phyloP scores from a whole-genome alignment of 2,113 vertebrate species.

The Oncorhynchus mykiss region DNA sequence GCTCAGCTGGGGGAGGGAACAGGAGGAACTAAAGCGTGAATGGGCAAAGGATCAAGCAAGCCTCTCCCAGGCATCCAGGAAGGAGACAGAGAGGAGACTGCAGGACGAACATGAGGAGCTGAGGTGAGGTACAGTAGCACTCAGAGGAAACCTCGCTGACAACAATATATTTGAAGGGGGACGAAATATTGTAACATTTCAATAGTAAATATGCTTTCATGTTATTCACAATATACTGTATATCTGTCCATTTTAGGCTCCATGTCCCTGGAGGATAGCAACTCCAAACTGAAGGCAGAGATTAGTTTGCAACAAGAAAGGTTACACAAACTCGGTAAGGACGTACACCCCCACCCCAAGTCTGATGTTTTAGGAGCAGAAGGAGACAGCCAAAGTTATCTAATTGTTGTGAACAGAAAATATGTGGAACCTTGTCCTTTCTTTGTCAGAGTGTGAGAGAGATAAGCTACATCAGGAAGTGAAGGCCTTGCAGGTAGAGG shows the following conservation, averaged over 20 bases:
- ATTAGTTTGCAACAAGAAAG: slow-evolving; percentile 64
- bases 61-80: slow-evolving; percentile 55
- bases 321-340: slow-evolving; percentile 77
- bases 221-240: background rate
- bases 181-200: background rate
- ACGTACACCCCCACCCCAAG: background rate
- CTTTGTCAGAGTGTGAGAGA: slow-evolving; percentile 61
- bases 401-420: background rate
- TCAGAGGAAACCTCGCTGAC: background rate
- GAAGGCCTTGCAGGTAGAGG: slow-evolving; percentile 51
- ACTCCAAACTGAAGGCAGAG: slow-evolving; percentile 71
- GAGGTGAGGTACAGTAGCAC: slow-evolving; percentile 66
- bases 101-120: slow-evolving; percentile 72
- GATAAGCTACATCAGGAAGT: slow-evolving; percentile 70
- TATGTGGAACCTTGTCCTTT: background rate
- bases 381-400: background rate
- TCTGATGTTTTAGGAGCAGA: background rate
- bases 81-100: slow-evolving; percentile 60
- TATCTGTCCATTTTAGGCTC: slow-evolving; percentile 51
- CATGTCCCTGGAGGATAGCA: slow-evolving; percentile 65
- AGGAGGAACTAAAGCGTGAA: slow-evolving; percentile 65
- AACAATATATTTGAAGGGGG: background rate
- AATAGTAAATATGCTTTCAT: background rate
- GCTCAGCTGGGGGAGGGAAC: slow-evolving; percentile 57
- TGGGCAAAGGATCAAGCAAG: slow-evolving; percentile 52